Evolutionary conservation across 2,888 invertebrate genomes (phyloP).

Genomic region (Apodemia duryi): DNA sequence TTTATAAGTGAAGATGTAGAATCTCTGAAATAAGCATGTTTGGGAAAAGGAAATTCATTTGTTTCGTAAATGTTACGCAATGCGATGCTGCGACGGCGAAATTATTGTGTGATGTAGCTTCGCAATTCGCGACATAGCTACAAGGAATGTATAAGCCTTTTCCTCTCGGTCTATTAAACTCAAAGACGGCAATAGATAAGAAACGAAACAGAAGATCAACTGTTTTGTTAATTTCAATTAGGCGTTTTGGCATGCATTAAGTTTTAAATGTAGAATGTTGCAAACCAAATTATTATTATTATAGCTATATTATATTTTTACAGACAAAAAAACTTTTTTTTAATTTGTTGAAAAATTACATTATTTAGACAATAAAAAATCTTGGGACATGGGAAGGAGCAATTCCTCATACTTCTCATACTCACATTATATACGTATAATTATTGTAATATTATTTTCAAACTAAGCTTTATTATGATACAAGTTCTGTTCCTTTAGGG

Average conservation of each 20-base stretch:
- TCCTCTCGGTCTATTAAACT: not conserved
- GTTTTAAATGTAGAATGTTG: slow-evolving; percentile 16
- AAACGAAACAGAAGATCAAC: not conserved
- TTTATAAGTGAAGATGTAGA: not conserved
- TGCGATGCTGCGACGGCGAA: not conserved
- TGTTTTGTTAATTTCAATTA: slow-evolving; percentile 1
- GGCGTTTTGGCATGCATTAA: not conserved
- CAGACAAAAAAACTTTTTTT: too few relatives aligned
- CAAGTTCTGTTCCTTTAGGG: too few relatives aligned
- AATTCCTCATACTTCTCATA: too few relatives aligned
- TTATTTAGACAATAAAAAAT: too few relatives aligned
- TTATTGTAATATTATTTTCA: too few relatives aligned
- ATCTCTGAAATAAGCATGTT: not conserved
- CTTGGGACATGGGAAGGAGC: too few relatives aligned
- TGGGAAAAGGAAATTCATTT: slow-evolving; percentile 2
- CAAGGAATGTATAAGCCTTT: not conserved
- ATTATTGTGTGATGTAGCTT: not conserved
- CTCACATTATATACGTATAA: too few relatives aligned
- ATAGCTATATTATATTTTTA: too few relatives aligned
- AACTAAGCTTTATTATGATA: too few relatives aligned
- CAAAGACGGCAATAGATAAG: slow-evolving; percentile 8
- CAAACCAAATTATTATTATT: too few relatives aligned
- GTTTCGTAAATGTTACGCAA: not conserved
- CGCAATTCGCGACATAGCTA: not conserved
- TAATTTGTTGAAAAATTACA: too few relatives aligned